Evolutionary conservation across 2,113 vertebrate species (phyloP).

Genomic region (Colaptes auratus): DNA sequence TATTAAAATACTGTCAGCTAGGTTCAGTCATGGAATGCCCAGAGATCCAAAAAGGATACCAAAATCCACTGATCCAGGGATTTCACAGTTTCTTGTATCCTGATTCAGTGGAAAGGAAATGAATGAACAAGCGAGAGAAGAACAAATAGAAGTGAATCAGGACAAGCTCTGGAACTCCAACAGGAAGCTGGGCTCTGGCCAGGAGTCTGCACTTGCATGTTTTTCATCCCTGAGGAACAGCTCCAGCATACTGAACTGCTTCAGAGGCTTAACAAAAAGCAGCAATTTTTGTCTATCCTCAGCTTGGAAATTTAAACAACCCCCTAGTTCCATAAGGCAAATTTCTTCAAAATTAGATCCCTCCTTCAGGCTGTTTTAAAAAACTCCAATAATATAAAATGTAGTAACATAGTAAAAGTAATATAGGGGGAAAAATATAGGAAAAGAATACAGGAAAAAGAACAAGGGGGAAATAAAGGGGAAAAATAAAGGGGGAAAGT

Average conservation of each 20-base stretch:
- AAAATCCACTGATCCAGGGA: constrained; percentile 27
- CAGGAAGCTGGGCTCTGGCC: constrained; percentile 52
- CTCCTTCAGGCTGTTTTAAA: neutral
- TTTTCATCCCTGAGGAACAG: constrained; percentile 47
- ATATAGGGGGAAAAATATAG: too few species aligned
- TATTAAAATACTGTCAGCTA: neutral
- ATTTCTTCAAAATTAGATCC: constrained; percentile 56
- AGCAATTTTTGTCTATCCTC: constrained; percentile 53
- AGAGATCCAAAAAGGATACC: neutral
- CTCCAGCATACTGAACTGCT: constrained; percentile 70
- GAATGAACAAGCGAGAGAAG: constrained; percentile 51
- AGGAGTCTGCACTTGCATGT: constrained; percentile 48
- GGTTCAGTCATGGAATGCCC: neutral
- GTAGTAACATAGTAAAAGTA: neutral
- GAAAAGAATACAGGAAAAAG: too few species aligned
- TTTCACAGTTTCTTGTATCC: constrained; percentile 52
- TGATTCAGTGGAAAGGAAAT: constrained; percentile 59
- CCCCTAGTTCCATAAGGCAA: neutral
- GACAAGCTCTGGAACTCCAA: constrained; percentile 61
- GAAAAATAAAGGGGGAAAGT: too few species aligned
- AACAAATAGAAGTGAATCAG: constrained; percentile 59
- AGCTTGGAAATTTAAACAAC: constrained; percentile 64
- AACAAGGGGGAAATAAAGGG: too few species aligned
- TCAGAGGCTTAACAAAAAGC: constrained; percentile 60
- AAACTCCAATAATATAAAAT: neutral